A percentile compares a stretch with the other conserved stretches of the same genome.
These are phyloP conservation scores for Netelia virgata DNA, from an alignment of 2,888 invertebrate species.

Conservation along the genomic window DNA sequence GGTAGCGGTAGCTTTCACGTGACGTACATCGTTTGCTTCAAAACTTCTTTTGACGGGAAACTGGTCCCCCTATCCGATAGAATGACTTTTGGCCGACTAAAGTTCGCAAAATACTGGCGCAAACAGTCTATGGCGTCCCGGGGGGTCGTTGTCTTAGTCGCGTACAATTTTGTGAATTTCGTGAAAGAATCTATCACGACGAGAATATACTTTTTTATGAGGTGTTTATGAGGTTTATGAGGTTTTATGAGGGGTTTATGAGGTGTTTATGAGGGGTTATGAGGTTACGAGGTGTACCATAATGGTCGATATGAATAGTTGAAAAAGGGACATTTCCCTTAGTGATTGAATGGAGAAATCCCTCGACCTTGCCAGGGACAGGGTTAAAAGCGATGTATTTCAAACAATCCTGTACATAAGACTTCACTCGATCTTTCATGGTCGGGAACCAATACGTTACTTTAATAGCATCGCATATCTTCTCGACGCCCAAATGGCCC, in stretches of 20 bases:
- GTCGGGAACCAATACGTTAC: slow-evolving; percentile 61
- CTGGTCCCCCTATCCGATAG: slow-evolving; percentile 68
- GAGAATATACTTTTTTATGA: slow-evolving; percentile 44
- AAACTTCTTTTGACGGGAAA: slow-evolving; percentile 70
- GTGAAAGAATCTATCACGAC: slow-evolving; percentile 59
- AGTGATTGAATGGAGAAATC: slow-evolving; percentile 60
- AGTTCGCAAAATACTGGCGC: slow-evolving; percentile 56
- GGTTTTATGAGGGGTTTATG: too few relatives aligned
- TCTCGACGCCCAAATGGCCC: slow-evolving; percentile 68
- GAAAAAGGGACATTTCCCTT: slow-evolving; percentile 66
- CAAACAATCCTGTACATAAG: slow-evolving; percentile 59
- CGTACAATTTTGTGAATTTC: slow-evolving; percentile 53
- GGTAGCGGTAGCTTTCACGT: slow-evolving; percentile 69
- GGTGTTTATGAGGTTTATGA: too few relatives aligned
- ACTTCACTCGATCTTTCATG: slow-evolving; percentile 43
- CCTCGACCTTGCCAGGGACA: slow-evolving; percentile 56
- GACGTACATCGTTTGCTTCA: slow-evolving; percentile 56
- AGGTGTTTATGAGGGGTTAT: too few relatives aligned
- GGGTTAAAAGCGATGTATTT: slow-evolving; percentile 67
- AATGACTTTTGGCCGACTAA: slow-evolving; percentile 59
- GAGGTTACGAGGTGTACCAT: too few relatives aligned
- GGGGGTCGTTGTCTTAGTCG: slow-evolving; percentile 55
- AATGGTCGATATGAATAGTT: slow-evolving; percentile 66
- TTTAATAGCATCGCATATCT: slow-evolving; percentile 56
- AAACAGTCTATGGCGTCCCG: slow-evolving; percentile 61